Conservation (phyloP, 2,113 vertebrate species). For the Carassius carassius region DNA sequence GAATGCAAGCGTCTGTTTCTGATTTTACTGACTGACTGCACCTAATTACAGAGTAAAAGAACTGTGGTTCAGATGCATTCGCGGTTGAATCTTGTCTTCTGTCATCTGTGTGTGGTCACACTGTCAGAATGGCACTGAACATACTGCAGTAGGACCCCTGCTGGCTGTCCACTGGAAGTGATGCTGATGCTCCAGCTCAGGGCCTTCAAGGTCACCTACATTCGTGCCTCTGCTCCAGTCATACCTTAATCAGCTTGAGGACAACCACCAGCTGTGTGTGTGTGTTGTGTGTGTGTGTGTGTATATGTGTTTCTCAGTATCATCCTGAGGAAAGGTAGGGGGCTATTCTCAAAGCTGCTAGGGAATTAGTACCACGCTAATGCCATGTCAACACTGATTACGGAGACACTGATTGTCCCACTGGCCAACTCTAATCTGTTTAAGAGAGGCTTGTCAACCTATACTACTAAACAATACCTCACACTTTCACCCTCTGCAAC, state of each 20-base stretch:
- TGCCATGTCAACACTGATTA: constrained; percentile 36
- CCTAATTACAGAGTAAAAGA: constrained; percentile 28
- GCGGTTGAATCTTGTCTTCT: background rate
- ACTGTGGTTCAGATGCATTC: background rate
- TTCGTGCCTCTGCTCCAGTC: background rate
- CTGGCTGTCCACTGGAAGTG: constrained; percentile 18
- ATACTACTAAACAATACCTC: background rate
- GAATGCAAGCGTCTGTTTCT: background rate
- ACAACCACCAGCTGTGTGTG: constrained; percentile 13
- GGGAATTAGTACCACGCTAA: constrained; percentile 38
- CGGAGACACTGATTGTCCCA: background rate
- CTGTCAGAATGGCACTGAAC: background rate
- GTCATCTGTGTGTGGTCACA: background rate
- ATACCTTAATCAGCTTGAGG: background rate
- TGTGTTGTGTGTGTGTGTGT: constrained; percentile 14
- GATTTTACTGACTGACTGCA: constrained; percentile 5
- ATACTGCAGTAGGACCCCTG: constrained; percentile 4
- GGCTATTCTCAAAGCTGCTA: background rate
- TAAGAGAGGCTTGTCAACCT: constrained; percentile 34
- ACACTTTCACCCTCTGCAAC: constrained; percentile 28
- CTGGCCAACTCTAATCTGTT: constrained; percentile 47
- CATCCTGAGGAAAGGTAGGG: background rate
- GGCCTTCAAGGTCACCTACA: constrained; percentile 37
- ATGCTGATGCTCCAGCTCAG: constrained; percentile 3
- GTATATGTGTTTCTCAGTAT: background rate